Evolutionary conservation across 1,140 invertebrate species (phyloP).

Genomic region (Homalodisca vitripennis): DNA sequence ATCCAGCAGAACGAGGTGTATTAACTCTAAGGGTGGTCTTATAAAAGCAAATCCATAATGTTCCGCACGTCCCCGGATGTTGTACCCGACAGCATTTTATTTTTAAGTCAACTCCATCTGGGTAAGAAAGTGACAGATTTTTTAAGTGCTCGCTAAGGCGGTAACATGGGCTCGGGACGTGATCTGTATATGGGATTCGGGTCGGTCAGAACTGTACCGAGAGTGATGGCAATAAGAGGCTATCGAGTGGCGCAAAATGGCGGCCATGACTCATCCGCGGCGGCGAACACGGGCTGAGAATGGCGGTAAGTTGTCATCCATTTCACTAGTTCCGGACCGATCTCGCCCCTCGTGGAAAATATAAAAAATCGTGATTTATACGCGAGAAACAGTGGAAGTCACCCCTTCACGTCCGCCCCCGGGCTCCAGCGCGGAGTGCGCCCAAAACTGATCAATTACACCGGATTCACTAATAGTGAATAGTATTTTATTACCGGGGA

Average conservation of each 20-base stretch:
- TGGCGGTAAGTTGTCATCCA: slow-evolving; percentile 12
- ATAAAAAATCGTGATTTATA: slow-evolving; percentile 29
- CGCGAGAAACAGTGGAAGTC: slow-evolving; percentile 1
- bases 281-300: no score
- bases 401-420: slow-evolving; percentile 14
- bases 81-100: no score
- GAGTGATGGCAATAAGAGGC: background rate
- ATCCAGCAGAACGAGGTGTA: no score
- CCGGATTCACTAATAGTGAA: slow-evolving; percentile 18
- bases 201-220: no score
- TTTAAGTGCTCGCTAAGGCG: no score
- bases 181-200: no score
- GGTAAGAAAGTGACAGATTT: no score
- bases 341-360: background rate
- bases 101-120: no score
- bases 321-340: slow-evolving; percentile 10
- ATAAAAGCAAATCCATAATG: no score
- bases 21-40: no score
- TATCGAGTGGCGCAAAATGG: slow-evolving; percentile 22
- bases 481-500: slow-evolving; percentile 30
- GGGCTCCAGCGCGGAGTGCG: background rate
- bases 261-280: background rate
- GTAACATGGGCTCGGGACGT: no score
- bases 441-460: slow-evolving; percentile 30
- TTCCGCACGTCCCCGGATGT: no score